Evolutionary conservation across 2,113 vertebrate species (phyloP), one percentile per base, ranked within the genome.

Genomic region (Callopanchax toddi): DNA sequence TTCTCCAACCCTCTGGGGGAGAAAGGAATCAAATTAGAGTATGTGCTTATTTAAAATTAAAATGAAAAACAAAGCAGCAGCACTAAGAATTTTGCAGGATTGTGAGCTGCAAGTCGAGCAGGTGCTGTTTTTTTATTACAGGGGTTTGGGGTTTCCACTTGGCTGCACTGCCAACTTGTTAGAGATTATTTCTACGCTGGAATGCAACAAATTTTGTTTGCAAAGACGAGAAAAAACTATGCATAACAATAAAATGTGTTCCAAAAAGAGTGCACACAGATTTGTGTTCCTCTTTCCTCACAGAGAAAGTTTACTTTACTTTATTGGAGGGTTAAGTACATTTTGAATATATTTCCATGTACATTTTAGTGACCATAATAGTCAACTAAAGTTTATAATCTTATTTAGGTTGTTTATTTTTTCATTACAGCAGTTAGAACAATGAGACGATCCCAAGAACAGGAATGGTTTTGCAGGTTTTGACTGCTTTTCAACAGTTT

Each of bases 171-270:
- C 70, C 54, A 64, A 76, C 59, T 70, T 71, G 66, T 79, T 62
- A 26, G 48, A 57, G 56, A 51, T 67, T 21, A 58, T 74, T 60
- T 68, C 54, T 67, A 9, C 9, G 32, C 43, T 62, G 3, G 18
- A 54, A 52, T 52, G n/a, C 61, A 64, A 75, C 69, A 75, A 71
- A 17, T 68, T 82, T 69, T 67, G 71, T 37, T 66, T 66, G 67
- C 82, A 74, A 77, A 15, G 32, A 6, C 4, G 39, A 23, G 53
- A 37, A 21, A 54, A 48, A 48, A 20, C 4, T 68, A 37, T 46
- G 71, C 49, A 51, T 60, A 77, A 23, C 43, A 55, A 13, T 50
- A 42, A 22, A 32, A 25, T 53, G 52, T 6, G 26, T 39, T 12
- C 13, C 21, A 46, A 39, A 57, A 44, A 17, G 37, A 22, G 22